These are phyloP conservation scores for Oryctolagus cuniculus DNA, from an alignment of 2,113 vertebrate genomes.

Conservation along the genomic window DNA sequence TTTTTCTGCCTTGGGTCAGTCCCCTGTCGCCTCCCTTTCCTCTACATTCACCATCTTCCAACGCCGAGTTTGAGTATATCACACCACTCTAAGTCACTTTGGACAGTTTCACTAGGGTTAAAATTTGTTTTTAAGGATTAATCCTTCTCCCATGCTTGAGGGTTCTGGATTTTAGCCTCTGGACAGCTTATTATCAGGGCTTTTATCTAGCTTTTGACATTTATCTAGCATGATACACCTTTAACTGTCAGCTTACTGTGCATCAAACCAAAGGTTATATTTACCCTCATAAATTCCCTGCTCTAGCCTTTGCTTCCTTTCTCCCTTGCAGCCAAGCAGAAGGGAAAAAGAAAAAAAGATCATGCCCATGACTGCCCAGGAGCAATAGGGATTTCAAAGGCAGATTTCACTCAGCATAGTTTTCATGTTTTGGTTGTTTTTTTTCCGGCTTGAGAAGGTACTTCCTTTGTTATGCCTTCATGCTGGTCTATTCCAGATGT, in stretches of 20 bases:
- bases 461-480: fast-evolving
- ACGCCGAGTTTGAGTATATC: neutral
- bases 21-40: neutral
- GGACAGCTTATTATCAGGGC: slow-evolving; percentile 76
- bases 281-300: slow-evolving; percentile 81
- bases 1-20: neutral
- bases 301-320: slow-evolving; percentile 65
- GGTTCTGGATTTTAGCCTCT: slow-evolving; percentile 78
- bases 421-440: neutral
- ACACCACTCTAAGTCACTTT: neutral
- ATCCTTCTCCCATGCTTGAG: slow-evolving; percentile 59
- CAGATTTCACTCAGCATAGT: neutral
- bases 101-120: slow-evolving; percentile 69
- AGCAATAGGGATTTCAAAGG: slow-evolving; percentile 30
- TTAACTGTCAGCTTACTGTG: slow-evolving; percentile 82
- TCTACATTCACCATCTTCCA: neutral
- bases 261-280: slow-evolving; percentile 84
- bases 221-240: slow-evolving; percentile 85
- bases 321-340: slow-evolving; percentile 47
- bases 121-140: slow-evolving; percentile 76
- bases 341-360: slow-evolving; percentile 53
- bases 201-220: slow-evolving; percentile 84
- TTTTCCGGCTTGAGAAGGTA: neutral
- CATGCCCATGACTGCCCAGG: neutral
- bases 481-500: neutral